A percentile compares a stretch with the other conserved stretches of the same genome.
Evolutionary conservation across 2,888 invertebrate species (phyloP).

Genomic region (Drosophila putrida): DNA sequence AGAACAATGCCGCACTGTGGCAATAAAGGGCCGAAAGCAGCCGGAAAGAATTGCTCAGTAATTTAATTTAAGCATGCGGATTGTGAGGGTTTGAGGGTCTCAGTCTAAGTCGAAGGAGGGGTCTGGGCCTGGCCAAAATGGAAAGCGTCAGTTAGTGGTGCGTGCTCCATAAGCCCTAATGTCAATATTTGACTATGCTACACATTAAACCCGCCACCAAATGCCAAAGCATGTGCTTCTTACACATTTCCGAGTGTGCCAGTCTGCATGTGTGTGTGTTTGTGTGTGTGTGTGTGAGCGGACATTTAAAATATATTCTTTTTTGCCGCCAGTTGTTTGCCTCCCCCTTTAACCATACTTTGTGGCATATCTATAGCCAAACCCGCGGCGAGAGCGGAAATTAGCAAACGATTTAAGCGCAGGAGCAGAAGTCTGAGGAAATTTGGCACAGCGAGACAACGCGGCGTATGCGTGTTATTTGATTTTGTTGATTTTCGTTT

Average conservation of each 20-base stretch:
- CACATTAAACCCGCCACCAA: slow-evolving; percentile 59
- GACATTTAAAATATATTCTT: slow-evolving; percentile 57
- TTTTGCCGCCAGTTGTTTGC: slow-evolving; percentile 43
- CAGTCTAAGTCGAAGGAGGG: not conserved
- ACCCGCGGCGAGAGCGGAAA: slow-evolving; percentile 69
- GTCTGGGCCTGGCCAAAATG: slow-evolving; percentile 31
- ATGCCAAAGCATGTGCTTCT: slow-evolving; percentile 64
- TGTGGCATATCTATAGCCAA: slow-evolving; percentile 48
- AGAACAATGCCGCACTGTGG: slow-evolving; percentile 48
- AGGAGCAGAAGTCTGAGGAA: slow-evolving; percentile 3
- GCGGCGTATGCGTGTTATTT: slow-evolving; percentile 67
- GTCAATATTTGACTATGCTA: slow-evolving; percentile 78
- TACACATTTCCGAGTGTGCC: not conserved
- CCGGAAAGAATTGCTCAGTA: slow-evolving; percentile 76
- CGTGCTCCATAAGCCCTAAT: slow-evolving; percentile 76
- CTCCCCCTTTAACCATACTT: slow-evolving; percentile 4
- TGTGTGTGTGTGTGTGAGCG: slow-evolving; percentile 34
- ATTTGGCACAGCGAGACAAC: slow-evolving; percentile 31
- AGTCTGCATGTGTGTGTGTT: not conserved
- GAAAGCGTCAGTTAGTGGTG: slow-evolving; percentile 66
- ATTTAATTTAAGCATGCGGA: slow-evolving; percentile 76
- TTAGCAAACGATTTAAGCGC: slow-evolving; percentile 77
- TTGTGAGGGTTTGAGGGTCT: slow-evolving; percentile 5
- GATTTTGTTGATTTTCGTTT: slow-evolving; percentile 54
- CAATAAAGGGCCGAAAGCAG: slow-evolving; percentile 56